phyloP scores from a whole-genome alignment of 2,888 invertebrate species.

The Nasonovia ribisnigri region DNA sequence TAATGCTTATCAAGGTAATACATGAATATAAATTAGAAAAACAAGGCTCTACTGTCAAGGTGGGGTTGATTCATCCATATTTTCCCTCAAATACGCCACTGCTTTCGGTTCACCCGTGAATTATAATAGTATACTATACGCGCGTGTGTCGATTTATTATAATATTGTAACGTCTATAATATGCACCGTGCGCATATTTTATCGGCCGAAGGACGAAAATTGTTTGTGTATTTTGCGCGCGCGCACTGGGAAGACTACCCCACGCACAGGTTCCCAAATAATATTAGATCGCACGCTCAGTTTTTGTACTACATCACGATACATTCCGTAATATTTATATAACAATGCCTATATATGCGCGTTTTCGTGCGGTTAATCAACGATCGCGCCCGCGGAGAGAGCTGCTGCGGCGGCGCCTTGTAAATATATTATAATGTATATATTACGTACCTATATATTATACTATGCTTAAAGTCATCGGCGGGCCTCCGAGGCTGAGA shows the following conservation, averaged over 20 bases:
- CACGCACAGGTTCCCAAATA: background rate
- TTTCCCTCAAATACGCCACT: too few relatives aligned
- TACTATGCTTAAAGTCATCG: background rate
- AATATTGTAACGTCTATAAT: background rate
- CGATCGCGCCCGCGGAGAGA: background rate
- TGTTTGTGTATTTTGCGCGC: background rate
- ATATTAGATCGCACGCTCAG: background rate
- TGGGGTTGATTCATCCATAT: too few relatives aligned
- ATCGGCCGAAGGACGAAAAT: background rate
- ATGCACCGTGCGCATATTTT: background rate
- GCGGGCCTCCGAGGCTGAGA: background rate
- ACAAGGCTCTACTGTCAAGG: too few relatives aligned
- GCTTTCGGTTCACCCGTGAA: too few relatives aligned
- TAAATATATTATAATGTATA: background rate
- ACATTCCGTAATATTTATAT: background rate
- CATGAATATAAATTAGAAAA: too few relatives aligned
- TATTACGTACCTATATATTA: background rate
- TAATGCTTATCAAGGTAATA: too few relatives aligned
- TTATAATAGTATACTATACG: too few relatives aligned
- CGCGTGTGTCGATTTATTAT: too few relatives aligned
- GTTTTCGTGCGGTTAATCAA: conserved; percentile 38
- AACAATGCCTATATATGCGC: background rate
- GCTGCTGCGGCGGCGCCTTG: background rate
- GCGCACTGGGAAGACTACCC: background rate
- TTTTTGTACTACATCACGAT: background rate